Evolutionary conservation across 2,888 invertebrate species (phyloP), one percentile per base, ranked within the genome.

Genomic region (Thymelicus sylvestris): DNA sequence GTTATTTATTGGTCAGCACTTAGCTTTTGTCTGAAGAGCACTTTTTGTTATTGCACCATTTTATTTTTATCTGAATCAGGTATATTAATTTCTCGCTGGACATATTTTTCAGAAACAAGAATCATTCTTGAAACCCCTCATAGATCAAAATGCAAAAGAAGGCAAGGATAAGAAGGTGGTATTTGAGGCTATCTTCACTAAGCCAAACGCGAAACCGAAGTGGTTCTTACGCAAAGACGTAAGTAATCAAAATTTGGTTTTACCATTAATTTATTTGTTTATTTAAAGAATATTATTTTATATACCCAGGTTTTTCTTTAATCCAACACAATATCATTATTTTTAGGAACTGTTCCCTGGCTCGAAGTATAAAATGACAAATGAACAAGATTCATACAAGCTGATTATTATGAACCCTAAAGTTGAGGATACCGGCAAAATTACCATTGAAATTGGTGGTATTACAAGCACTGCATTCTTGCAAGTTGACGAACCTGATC

Each of bases 351-450:
- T 99, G 66, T 99, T 99, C 94, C 96, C 97, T 75, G 98, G 99
- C 77, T 97, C 98, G 72, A 99, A 99, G 91, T 99, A 98, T 90
- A 99, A 99, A 92, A 98, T 99, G 91, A 97, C 97, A 81, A 97
- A 96, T 83, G 98, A 99, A 86, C 97, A 97, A 81, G 98, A 98
- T 83, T 95, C 96, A 0, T 99, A 99, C 89, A 97, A 97, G 82
- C 94, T 99, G 76, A 97, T 98, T 77, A 98, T 99, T 81, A 95
- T 95, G 86, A 96, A 95, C 81, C 99, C 99, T 0, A 98, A 98
- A 92, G 97, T 98, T 50, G 99, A 99, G 80, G 99, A 99, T 88
- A 97, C 97, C 78, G 99, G 99, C 80, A 98, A 98, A 94, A 99
- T 99, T 86, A 98, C 97, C 0, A 96, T 99, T 81, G 98, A 99